Evolutionary conservation across 2,888 invertebrate genomes (phyloP), one percentile per base, ranked within the genome.

Genomic region (Podotricha telesiphe): DNA sequence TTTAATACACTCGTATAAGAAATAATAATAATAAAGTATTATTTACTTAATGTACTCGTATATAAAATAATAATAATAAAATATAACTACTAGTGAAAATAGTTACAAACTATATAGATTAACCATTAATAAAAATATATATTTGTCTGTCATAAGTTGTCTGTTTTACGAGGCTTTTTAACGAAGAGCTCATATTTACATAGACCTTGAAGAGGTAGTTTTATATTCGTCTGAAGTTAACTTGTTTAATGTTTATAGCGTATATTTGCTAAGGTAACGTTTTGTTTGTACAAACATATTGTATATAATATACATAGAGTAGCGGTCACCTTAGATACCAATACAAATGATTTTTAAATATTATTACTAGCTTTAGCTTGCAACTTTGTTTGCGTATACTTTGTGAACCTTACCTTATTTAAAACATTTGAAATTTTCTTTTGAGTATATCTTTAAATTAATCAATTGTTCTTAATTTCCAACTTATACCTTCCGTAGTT

Each of bases 151-250:
- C 59, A 59, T 22, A 59, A 45, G 45, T 59, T 45, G 22, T n/a
- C n/a, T 42, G 5, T 59, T 45, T 59, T 28, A 59, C n/a, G 59
- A 59, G 10, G 11, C 11, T 45, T 59, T 59, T 45, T 59, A 28
- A 59, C 28, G 59, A 59, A 59, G 5, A 5, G 59, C 45, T 45
- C 42, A n/a, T 59, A 45, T 59, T 59, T 59, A 45, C 45, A 17
- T 59, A 59, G 59, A 22, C 59, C 28, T 42, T 59, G 22, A 45
- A 59, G 45, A 19, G 59, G 45, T 59, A 59, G 45, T 59, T 59
- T 59, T 45, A 45, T 45, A 45, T n/a, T 11, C n/a, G 22, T 22
- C 22, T 59, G n/a, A 10, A 59, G n/a, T 59, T 59, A 22, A 45
- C 22, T 42, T 45, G 59, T 10, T 59, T 22, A 45, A 45, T 59